Evolutionary conservation across 2,888 invertebrate genomes (phyloP).

Genomic region (Caenorhabditis japonica): DNA sequence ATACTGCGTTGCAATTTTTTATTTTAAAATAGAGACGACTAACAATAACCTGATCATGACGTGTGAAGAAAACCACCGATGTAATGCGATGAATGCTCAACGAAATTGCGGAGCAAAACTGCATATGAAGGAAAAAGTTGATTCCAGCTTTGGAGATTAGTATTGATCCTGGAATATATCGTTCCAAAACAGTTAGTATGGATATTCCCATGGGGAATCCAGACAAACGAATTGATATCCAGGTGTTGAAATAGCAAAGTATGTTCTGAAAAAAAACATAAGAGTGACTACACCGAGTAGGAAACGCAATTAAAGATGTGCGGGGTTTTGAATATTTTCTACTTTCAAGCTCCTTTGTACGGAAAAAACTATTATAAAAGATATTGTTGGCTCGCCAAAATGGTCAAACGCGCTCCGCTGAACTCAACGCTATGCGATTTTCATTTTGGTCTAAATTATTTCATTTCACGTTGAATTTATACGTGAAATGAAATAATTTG

Average conservation of each 20-base stretch:
- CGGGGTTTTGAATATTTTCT: not conserved
- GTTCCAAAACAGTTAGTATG: slow-evolving; percentile 8
- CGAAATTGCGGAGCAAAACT: slow-evolving; percentile 17
- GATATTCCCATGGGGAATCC: not conserved
- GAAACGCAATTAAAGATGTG: too few species aligned
- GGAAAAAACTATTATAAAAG: not conserved
- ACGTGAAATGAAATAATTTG: too few species aligned
- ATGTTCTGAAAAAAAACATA: slow-evolving; percentile 29
- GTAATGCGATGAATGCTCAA: slow-evolving; percentile 25
- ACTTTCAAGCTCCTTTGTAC: not conserved
- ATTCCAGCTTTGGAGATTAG: slow-evolving; percentile 5
- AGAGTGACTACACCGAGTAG: not conserved
- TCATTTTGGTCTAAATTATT: too few species aligned
- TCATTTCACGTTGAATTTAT: too few species aligned
- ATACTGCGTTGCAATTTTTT: too few species aligned
- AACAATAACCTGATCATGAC: slow-evolving; percentile 1
- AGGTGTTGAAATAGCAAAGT: slow-evolving; percentile 26
- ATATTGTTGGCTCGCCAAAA: not conserved
- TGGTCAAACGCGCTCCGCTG: too few species aligned
- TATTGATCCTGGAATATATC: slow-evolving; percentile 5
- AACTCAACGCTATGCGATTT: too few species aligned
- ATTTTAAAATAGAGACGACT: not conserved
- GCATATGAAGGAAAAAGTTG: slow-evolving; percentile 26
- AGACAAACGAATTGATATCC: slow-evolving; percentile 16
- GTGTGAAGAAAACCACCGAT: not conserved